phyloP scores from a whole-genome alignment of 2,113 vertebrate genomes.

The Paracanthobrama guichenoti region DNA sequence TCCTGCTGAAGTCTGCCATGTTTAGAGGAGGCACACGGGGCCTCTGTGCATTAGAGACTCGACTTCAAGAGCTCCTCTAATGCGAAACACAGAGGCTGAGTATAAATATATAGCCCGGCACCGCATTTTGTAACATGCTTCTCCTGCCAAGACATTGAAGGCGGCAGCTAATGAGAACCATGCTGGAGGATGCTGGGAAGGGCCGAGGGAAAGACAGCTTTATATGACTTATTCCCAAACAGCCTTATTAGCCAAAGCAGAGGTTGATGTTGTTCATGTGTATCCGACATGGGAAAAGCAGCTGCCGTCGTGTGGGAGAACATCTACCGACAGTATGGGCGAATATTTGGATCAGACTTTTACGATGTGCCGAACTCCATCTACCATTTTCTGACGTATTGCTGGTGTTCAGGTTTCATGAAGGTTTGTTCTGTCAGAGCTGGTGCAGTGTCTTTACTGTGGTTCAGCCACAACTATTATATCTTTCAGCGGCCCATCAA shows the following conservation, averaged over 20 bases:
- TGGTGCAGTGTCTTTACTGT: background rate
- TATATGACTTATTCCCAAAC: background rate
- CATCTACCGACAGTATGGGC: too few species aligned
- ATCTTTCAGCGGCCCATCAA: background rate
- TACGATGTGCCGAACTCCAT: background rate
- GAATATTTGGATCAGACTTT: background rate
- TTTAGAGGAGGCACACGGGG: background rate
- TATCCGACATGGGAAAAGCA: background rate
- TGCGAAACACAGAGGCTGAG: slow-evolving; percentile 65
- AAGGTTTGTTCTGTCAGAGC: background rate
- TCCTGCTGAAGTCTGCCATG: background rate
- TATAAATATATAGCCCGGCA: slow-evolving; percentile 60
- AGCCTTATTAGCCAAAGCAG: background rate
- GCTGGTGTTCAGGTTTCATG: background rate
- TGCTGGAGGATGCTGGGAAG: slow-evolving; percentile 2
- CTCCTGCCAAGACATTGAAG: slow-evolving; percentile 29
- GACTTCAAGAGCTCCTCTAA: slow-evolving; percentile 55
- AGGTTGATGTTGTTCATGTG: slow-evolving; percentile 36
- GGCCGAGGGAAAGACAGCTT: background rate
- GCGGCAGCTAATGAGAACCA: slow-evolving; percentile 2
- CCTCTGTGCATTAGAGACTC: slow-evolving; percentile 33
- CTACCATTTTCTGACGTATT: background rate
- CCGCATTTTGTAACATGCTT: slow-evolving; percentile 20
- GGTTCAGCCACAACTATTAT: background rate
- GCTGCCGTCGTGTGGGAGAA: background rate